Conservation (phyloP, 2,113 vertebrate genomes). For the Myanophis thanlyinensis region DNA sequence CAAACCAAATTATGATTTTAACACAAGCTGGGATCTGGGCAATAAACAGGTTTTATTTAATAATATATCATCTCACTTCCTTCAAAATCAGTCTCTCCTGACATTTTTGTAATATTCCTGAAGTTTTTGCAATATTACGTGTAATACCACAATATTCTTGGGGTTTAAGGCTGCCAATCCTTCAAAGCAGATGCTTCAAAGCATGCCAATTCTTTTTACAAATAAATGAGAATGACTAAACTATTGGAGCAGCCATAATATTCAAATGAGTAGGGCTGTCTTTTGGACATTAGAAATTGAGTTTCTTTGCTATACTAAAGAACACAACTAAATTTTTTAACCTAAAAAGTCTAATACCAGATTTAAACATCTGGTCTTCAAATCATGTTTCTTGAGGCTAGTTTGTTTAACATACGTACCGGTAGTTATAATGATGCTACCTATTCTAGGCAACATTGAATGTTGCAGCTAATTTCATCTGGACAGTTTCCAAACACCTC, state of each 20-base stretch:
- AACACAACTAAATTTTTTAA: neutral
- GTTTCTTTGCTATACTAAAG: neutral
- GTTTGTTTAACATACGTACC: neutral
- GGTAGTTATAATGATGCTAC: neutral
- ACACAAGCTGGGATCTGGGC: neutral
- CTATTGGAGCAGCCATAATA: neutral
- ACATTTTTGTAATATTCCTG: neutral
- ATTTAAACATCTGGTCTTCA: neutral
- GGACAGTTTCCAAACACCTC: neutral
- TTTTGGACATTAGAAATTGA: neutral
- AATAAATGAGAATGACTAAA: neutral
- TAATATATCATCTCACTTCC: neutral
- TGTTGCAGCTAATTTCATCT: neutral
- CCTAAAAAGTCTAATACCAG: neutral
- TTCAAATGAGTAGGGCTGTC: neutral
- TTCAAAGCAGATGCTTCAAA: neutral
- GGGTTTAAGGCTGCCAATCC: neutral
- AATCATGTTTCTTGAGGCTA: neutral
- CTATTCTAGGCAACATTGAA: neutral
- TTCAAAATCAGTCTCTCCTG: neutral
- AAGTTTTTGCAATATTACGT: neutral
- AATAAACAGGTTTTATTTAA: neutral
- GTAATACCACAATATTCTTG: neutral
- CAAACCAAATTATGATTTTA: neutral
- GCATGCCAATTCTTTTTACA: neutral